These are phyloP conservation scores for Campoplex nolae DNA, from an alignment of 2,888 invertebrate genomes.

Conservation along the genomic window DNA sequence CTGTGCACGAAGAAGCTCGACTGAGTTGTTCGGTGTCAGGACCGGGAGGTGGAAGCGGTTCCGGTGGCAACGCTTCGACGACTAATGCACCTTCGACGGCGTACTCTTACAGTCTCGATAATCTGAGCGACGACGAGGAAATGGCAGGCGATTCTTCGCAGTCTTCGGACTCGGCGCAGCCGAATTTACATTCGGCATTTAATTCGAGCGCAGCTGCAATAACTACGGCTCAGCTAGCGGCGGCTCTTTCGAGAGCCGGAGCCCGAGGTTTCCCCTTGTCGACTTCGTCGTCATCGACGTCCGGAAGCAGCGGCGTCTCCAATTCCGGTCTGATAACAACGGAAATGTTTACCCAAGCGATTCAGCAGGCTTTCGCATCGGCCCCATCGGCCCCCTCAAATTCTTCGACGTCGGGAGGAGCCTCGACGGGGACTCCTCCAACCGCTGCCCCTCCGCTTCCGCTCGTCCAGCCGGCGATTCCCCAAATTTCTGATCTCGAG, in stretches of 20 bases:
- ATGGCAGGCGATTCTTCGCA: conserved; percentile 85
- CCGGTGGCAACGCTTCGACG: conserved; percentile 70
- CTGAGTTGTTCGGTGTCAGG: conserved; percentile 74
- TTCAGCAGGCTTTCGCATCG: conserved; percentile 88
- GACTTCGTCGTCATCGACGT: conserved; percentile 74
- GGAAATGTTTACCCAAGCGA: conserved; percentile 92
- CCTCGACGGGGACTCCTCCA: conserved; percentile 69
- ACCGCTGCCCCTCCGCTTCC: conserved; percentile 69
- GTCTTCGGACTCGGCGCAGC: conserved; percentile 84
- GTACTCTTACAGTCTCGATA: conserved; percentile 86
- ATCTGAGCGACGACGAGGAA: conserved; percentile 86
- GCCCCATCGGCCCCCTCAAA: conserved; percentile 75
- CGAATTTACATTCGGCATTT: conserved; percentile 73
- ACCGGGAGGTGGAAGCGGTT: not conserved
- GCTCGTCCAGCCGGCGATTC: conserved; percentile 72
- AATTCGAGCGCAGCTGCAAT: conserved; percentile 85
- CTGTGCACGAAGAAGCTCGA: conserved; percentile 85
- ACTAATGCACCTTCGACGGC: conserved; percentile 81
- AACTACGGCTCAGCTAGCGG: conserved; percentile 91
- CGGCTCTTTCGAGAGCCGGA: conserved; percentile 89
- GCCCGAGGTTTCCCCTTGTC: conserved; percentile 77
- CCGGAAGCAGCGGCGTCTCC: conserved; percentile 71
- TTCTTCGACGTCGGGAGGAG: conserved; percentile 44
- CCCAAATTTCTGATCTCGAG: conserved; percentile 76
- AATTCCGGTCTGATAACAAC: conserved; percentile 87